Evolutionary conservation across 2,888 invertebrate species (phyloP).

Genomic region (Orthosia incerta): DNA sequence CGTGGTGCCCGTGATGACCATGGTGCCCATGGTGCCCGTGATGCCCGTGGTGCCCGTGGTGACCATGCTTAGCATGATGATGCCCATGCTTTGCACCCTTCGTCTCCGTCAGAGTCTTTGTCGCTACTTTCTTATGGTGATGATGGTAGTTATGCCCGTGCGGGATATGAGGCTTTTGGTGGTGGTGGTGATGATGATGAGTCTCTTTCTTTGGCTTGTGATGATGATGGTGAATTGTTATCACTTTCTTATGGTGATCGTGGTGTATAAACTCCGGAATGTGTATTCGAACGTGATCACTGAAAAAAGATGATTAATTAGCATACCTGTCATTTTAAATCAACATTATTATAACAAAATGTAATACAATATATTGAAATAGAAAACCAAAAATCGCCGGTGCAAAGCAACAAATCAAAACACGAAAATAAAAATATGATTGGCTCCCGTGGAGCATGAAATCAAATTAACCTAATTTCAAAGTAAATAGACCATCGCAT

Average conservation of each 20-base stretch:
- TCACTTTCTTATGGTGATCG: conserved; percentile 91
- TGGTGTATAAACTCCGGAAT: conserved; percentile 92
- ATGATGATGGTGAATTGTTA: conserved; percentile 90
- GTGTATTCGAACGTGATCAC: conserved; percentile 91
- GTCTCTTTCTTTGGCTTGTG: conserved; percentile 88
- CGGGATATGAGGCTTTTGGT: conserved; percentile 79
- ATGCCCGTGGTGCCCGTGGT: conserved; percentile 68
- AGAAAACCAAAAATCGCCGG: conserved; percentile 22
- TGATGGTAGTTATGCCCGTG: conserved; percentile 81
- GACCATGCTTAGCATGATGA: conserved; percentile 51
- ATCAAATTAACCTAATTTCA: conserved; percentile 14
- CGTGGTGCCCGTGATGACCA: conserved; percentile 73
- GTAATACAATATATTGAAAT: not conserved
- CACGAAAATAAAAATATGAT: conserved; percentile 2
- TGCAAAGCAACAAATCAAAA: conserved; percentile 9
- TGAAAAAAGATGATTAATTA: conserved; percentile 76
- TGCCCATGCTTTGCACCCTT: conserved; percentile 70
- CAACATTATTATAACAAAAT: not conserved
- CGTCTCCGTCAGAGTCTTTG: conserved; percentile 81
- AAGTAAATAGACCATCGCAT: conserved; percentile 25
- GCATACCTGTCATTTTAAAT: not conserved
- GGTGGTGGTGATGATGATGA: conserved; percentile 81
- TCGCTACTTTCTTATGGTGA: conserved; percentile 84
- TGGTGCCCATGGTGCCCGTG: conserved; percentile 68
- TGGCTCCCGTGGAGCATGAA: conserved; percentile 26